Conservation (phyloP, 2,113 vertebrate species). For the Microtus pennsylvanicus region DNA sequence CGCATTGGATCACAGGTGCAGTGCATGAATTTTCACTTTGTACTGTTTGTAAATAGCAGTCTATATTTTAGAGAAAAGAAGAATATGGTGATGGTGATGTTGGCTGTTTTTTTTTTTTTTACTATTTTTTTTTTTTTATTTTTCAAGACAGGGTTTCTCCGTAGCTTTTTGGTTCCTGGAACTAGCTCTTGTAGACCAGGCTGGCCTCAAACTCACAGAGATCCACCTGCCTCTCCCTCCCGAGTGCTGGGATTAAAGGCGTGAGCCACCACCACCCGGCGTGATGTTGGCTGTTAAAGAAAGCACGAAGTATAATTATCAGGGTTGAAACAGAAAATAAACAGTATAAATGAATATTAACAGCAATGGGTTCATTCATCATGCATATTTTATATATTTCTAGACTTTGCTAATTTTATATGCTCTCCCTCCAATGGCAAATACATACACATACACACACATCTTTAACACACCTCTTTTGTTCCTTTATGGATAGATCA, state of each 20-base stretch:
- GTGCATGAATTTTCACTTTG: background rate
- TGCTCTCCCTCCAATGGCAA: background rate
- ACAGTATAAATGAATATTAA: background rate
- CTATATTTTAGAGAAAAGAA: background rate
- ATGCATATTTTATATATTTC: background rate
- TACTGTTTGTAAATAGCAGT: background rate
- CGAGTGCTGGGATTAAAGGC: too few relatives aligned
- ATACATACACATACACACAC: accelerated
- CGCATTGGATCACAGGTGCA: background rate
- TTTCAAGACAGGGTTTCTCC: too few relatives aligned
- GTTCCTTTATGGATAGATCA: background rate
- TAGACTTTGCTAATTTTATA: background rate
- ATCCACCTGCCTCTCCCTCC: too few relatives aligned
- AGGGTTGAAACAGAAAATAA: background rate
- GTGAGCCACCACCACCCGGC: too few relatives aligned
- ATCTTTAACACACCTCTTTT: background rate
- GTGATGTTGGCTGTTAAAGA: background rate
- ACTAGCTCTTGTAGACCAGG: too few relatives aligned
- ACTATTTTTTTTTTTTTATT: too few relatives aligned
- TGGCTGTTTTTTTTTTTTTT: background rate
- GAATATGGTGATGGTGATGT: background rate
- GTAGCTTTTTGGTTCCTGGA: too few relatives aligned
- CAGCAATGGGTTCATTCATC: background rate
- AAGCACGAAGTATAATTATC: background rate
- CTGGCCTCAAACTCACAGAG: too few relatives aligned